Base-by-base conservation (phyloP, 2,113 vertebrate species). In the Rostratula benghalensis region DNA sequence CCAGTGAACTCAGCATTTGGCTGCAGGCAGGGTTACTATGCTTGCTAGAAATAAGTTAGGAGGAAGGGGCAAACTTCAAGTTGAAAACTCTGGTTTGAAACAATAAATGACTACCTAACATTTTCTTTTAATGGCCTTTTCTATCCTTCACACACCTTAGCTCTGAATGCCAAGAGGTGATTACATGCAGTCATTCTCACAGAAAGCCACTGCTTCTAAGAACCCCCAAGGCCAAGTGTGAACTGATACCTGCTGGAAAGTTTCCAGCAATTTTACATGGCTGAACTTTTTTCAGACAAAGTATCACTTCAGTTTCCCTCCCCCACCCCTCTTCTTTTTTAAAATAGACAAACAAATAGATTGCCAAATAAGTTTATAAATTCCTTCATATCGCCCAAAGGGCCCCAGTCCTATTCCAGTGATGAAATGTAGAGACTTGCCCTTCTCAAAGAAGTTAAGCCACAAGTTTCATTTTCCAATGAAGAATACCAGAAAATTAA, bases 401-500 rank as follows among this genome's bases (percentile, higher is more conserved):
- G 6, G 60, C 5, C 10, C 39, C 57, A 76, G n/a, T n/a, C 16
- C 51, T 37, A 69, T 28, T 23, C 23, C 41, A 11, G 5, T 31
- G 35, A 24, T 77, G 45, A 65, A 90, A 83, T 50, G 16, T 67
- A 41, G 86, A 81, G 23, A 23, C 35, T 11, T 63, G 46, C 43
- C 37, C 59, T 83, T 60, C 5, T 28, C 56, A 51, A 79, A 78
- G 19, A 54, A 70, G 7, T 39, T 53, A 91, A 87, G 35, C 7
- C 41, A 56, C 27, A 81, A 18, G 24, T 79, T 71, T 83, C 28
- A 54, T 51, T 94, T 95, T 68, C 64, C 95, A 96, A 93, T 59
- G 54, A 79, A 94, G 70, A 97, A 96, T 81, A 27, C 30, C 81
- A 96, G 56, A 54, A 96, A 59, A 89, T 94, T 87, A 97, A 97